Percentiles rank a stretch among this genome's conserved stretches.
phyloP scores from a whole-genome alignment of 2,888 invertebrate species.

The Oegoconia quadripuncta region DNA sequence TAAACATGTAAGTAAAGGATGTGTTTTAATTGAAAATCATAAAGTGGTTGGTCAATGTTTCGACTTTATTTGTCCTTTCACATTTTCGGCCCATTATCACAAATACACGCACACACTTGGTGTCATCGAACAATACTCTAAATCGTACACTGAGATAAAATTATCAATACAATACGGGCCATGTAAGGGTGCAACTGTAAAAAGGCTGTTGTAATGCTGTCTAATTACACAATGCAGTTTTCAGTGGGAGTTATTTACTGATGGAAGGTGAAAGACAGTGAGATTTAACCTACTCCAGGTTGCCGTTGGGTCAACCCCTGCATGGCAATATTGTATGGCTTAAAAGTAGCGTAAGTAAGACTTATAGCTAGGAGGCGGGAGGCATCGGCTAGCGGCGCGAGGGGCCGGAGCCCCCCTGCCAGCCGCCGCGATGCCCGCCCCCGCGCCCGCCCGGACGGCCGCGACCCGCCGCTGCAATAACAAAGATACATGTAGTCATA shows the following conservation, averaged over 20 bases:
- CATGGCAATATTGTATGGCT: no score
- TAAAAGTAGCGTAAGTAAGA: neutral
- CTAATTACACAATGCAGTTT: no score
- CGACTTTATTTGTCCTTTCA: constrained; percentile 13
- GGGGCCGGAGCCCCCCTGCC: constrained; percentile 83
- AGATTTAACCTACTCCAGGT: neutral
- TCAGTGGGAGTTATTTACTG: no score
- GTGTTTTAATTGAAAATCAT: neutral
- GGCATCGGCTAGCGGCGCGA: constrained; percentile 49
- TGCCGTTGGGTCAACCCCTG: no score
- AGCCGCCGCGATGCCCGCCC: constrained; percentile 79
- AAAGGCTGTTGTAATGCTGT: no score
- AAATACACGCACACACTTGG: neutral
- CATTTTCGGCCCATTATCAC: constrained; percentile 1
- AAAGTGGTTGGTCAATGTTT: constrained; percentile 1
- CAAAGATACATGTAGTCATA: neutral
- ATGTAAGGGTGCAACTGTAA: no score
- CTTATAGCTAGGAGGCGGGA: constrained; percentile 3
- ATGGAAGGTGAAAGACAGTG: no score
- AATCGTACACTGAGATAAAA: no score
- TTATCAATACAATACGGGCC: no score
- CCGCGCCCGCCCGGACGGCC: constrained; percentile 79
- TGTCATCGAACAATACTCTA: no score
- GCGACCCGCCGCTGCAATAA: constrained; percentile 77
- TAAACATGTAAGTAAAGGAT: neutral